Evolutionary conservation across 2,113 vertebrate species (phyloP).

Genomic region (Chloebia gouldiae): DNA sequence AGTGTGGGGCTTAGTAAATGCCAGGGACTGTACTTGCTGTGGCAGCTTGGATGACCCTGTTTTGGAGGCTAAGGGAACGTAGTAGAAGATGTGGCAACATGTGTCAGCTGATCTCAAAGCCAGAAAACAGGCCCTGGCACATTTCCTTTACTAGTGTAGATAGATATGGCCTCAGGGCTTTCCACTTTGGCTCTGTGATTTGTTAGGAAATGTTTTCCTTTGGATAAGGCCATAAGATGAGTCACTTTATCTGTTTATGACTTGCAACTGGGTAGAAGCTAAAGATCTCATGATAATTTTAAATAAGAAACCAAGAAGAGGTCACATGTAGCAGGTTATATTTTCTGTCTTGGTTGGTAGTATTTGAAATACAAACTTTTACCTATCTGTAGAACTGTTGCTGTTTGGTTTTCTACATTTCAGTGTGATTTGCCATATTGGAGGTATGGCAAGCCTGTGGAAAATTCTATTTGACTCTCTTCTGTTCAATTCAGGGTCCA

Average conservation of each 20-base stretch:
- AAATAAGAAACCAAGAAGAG: not conserved
- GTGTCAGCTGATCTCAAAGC: not conserved
- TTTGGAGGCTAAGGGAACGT: not conserved
- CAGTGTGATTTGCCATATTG: not conserved
- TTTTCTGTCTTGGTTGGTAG: not conserved
- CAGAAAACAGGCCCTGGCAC: not conserved
- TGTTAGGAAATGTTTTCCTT: conserved; percentile 5
- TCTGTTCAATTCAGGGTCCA: not conserved
- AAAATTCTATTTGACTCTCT: not conserved
- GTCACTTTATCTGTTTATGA: not conserved
- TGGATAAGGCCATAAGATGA: not conserved
- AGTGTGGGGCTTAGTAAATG: not conserved
- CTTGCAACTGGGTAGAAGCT: not conserved
- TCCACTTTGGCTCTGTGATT: not conserved
- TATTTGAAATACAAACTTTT: not conserved
- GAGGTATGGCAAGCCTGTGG: not conserved
- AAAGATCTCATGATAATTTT: not conserved
- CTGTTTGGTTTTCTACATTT: not conserved
- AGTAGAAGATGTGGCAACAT: not conserved
- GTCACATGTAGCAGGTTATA: not conserved
- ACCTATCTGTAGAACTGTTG: not conserved
- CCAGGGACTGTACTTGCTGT: not conserved
- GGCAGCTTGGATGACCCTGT: not conserved
- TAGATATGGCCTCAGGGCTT: not conserved
- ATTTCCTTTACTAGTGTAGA: not conserved